Evolutionary conservation across 2,888 invertebrate species (phyloP).

Genomic region (Plemyria rubiginata): DNA sequence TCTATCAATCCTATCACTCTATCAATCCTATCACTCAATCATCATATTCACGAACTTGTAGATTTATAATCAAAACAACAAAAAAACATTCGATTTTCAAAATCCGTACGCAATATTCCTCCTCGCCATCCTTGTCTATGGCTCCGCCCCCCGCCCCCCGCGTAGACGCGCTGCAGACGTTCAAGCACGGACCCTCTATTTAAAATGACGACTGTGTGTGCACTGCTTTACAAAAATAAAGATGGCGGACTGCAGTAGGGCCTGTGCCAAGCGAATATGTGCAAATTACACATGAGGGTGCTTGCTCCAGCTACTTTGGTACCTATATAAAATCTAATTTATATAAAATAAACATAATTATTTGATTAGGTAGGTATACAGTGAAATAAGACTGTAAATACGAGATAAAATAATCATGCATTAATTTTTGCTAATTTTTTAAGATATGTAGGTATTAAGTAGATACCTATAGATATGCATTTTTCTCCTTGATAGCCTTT

Average conservation of each 20-base stretch:
- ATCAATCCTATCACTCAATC: background rate
- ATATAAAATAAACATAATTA: background rate
- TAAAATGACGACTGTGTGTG: conserved; percentile 64
- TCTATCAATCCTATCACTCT: background rate
- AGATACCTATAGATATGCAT: too few species aligned
- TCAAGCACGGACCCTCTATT: conserved; percentile 51
- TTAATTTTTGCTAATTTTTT: too few species aligned
- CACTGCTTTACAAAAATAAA: conserved; percentile 78
- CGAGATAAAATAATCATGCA: background rate
- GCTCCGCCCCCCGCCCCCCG: conserved; percentile 65
- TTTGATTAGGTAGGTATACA: background rate
- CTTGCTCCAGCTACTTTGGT: background rate
- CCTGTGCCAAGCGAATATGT: conserved; percentile 39
- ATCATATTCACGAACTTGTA: background rate
- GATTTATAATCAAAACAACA: conserved; percentile 9
- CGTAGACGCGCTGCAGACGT: conserved; percentile 56
- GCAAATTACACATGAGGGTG: conserved; percentile 39
- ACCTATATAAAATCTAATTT: background rate
- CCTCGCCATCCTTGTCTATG: conserved; percentile 63
- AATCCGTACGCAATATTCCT: conserved; percentile 55
- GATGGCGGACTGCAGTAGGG: conserved; percentile 69
- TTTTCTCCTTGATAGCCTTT: too few species aligned
- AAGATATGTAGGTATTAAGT: too few species aligned
- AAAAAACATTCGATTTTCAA: conserved; percentile 35
- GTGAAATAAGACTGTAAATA: background rate